phyloP scores from a whole-genome alignment of 2,113 vertebrate species.

The Psephotus haematonotus region DNA sequence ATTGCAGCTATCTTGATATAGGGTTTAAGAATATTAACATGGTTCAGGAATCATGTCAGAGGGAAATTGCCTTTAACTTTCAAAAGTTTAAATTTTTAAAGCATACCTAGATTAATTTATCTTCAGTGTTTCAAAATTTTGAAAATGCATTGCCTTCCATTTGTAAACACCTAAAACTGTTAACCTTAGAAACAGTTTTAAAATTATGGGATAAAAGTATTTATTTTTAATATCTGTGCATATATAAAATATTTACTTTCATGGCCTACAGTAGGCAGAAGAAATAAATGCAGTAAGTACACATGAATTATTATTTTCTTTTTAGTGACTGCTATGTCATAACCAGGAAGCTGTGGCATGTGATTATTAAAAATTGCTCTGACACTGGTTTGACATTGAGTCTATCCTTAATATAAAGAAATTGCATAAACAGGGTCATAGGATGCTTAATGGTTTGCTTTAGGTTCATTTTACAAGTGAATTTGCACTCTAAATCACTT shows the following conservation, averaged over 20 bases:
- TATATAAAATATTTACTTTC: neutral
- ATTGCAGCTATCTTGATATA: neutral
- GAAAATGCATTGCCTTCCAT: neutral
- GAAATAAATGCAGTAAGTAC: neutral
- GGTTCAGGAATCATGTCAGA: neutral
- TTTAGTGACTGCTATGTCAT: neutral
- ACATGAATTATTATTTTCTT: neutral
- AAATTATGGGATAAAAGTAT: neutral
- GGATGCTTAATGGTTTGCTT: neutral
- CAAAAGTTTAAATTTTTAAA: neutral
- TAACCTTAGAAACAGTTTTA: neutral
- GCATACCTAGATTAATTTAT: neutral
- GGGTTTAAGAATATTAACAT: neutral
- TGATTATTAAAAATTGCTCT: neutral
- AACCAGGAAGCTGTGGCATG: neutral
- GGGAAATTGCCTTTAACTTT: neutral
- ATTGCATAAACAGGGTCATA: neutral
- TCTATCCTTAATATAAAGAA: neutral
- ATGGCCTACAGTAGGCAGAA: neutral
- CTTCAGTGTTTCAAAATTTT: neutral
- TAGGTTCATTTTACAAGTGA: neutral
- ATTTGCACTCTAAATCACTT: neutral
- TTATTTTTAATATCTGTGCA: neutral
- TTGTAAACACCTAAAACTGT: neutral
- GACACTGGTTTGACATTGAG: neutral